These are phyloP conservation scores for Dolichopus griseipennis DNA, from an alignment of 2,888 invertebrate species.

Conservation along the genomic window DNA sequence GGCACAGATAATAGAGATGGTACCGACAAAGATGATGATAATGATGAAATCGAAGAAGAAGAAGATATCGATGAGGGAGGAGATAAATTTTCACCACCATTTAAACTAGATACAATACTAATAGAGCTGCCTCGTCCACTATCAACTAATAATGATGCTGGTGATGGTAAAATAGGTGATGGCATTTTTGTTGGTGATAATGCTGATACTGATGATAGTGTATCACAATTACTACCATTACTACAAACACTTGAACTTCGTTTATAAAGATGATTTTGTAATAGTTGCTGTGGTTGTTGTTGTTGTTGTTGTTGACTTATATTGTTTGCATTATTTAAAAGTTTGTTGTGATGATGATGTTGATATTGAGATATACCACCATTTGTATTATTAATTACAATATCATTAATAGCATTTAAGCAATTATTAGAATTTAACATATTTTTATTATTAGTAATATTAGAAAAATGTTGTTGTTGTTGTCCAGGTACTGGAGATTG, in stretches of 20 bases:
- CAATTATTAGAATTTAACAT: not conserved
- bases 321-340: too few species aligned
- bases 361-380: not conserved
- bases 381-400: not conserved
- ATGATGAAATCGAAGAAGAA: not conserved
- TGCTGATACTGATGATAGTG: slow-evolving; percentile 33
- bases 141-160: slow-evolving; percentile 14
- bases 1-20: not conserved
- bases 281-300: slow-evolving; percentile 25
- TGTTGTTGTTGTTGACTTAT: slow-evolving; percentile 22
- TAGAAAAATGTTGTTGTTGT: slow-evolving; percentile 11
- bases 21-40: slow-evolving; percentile 14
- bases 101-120: not conserved
- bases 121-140: not conserved
- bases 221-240: slow-evolving; percentile 37
- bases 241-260: slow-evolving; percentile 39
- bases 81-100: not conserved
- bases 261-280: slow-evolving; percentile 14
- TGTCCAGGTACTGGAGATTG: not conserved
- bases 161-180: slow-evolving; percentile 16
- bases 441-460: not conserved
- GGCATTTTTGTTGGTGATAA: slow-evolving; percentile 29
- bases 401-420: not conserved
- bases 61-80: not conserved
- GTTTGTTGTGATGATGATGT: not conserved